These are phyloP conservation scores for Tyto alba DNA, from an alignment of 2,113 vertebrate genomes.

Conservation along the genomic window DNA sequence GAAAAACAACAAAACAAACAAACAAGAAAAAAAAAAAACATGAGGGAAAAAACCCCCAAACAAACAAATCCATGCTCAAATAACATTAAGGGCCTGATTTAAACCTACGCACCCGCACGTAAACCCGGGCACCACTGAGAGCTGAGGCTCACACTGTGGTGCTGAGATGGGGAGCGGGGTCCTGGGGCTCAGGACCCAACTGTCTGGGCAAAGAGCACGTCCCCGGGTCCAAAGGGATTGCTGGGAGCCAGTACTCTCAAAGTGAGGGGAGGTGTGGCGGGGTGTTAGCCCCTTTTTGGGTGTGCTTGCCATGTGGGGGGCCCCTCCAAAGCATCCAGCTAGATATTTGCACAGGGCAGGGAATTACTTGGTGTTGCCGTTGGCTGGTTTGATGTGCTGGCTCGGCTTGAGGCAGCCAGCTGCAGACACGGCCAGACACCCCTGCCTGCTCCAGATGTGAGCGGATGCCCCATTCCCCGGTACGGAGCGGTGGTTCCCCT, in stretches of 20 bases:
- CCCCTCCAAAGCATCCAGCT: background rate
- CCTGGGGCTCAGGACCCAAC: rapidly evolving
- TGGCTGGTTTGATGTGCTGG: background rate
- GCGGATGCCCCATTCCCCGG: background rate
- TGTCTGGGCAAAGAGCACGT: rapidly evolving
- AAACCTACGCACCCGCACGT: background rate
- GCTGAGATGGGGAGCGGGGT: rapidly evolving
- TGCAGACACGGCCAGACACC: background rate
- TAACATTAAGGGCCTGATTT: slow-evolving; percentile 74
- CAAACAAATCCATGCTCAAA: slow-evolving; percentile 72
- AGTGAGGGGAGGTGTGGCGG: rapidly evolving
- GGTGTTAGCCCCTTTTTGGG: background rate
- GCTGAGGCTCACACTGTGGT: rapidly evolving
- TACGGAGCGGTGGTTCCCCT: rapidly evolving
- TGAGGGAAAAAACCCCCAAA: background rate
- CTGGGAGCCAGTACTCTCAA: no score
- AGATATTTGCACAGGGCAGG: background rate
- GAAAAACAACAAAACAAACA: background rate
- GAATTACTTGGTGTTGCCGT: no score
- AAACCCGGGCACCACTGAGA: rapidly evolving
- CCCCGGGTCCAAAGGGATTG: background rate
- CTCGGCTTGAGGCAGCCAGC: background rate
- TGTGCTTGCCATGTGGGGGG: background rate
- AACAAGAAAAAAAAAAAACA: background rate
- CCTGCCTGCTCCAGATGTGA: background rate